A percentile compares a stretch with the other conserved stretches of the same genome.
phyloP scores from a whole-genome alignment of 2,888 invertebrate species.

The Malthinus flaveolus region DNA sequence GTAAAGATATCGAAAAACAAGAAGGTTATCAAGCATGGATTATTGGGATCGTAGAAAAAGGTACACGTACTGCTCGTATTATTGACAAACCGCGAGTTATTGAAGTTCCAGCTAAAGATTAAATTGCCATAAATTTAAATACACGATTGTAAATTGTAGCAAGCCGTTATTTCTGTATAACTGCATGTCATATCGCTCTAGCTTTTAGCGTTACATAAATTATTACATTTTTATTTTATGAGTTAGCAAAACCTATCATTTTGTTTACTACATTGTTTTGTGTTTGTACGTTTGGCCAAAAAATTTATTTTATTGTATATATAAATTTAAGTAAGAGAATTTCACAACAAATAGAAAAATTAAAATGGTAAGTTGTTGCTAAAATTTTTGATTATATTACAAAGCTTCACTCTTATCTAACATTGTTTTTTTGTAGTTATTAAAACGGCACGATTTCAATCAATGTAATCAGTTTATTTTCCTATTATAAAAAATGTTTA shows the following conservation, averaged over 20 bases:
- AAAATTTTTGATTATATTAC: neutral
- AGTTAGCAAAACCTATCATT: neutral
- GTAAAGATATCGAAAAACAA: slow-evolving; percentile 92
- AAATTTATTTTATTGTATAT: slow-evolving; percentile 4
- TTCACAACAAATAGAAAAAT: neutral
- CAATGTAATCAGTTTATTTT: neutral
- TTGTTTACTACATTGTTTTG: neutral
- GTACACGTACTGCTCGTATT: slow-evolving; percentile 88
- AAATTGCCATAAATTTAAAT: slow-evolving; percentile 43
- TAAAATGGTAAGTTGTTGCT: slow-evolving; percentile 4
- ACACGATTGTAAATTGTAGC: slow-evolving; percentile 17
- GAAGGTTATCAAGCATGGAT: slow-evolving; percentile 97
- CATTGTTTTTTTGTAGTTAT: neutral
- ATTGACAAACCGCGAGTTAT: slow-evolving; percentile 95
- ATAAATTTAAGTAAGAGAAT: slow-evolving; percentile 5
- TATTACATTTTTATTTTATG: neutral
- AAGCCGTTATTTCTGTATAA: slow-evolving; percentile 44
- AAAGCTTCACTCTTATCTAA: neutral
- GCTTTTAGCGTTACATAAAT: slow-evolving; percentile 2
- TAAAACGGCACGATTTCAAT: slow-evolving; percentile 3
- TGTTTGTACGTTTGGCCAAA: neutral
- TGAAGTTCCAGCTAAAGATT: slow-evolving; percentile 90
- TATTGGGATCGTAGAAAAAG: slow-evolving; percentile 94
- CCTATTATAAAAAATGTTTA: slow-evolving; percentile 2
- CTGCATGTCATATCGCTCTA: slow-evolving; percentile 36